These are phyloP conservation scores for Choloepus didactylus DNA, from an alignment of 2,797 vertebrate genomes.

Conservation along the genomic window DNA sequence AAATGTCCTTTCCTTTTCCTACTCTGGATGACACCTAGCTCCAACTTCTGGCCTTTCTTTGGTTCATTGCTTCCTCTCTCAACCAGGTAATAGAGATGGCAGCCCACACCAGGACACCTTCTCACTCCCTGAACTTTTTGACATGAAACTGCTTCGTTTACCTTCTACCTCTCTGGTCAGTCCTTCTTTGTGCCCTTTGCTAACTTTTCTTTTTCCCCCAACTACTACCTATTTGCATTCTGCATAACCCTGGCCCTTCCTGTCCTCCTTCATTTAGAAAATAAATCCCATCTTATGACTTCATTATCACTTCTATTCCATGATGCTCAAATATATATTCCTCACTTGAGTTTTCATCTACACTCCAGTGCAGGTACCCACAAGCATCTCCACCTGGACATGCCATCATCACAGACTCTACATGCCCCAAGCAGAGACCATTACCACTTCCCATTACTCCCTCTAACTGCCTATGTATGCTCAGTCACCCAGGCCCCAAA, in stretches of 20 bases:
- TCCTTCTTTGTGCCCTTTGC: no score
- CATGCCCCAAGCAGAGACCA: neutral
- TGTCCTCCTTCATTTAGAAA: neutral
- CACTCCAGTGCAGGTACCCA: neutral
- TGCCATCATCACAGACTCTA: neutral
- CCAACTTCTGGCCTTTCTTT: neutral
- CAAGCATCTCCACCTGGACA: neutral
- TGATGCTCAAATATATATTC: neutral
- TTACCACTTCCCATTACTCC: neutral
- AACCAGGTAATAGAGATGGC: neutral
- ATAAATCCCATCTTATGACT: neutral
- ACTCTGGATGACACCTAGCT: neutral
- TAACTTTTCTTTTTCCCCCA: neutral
- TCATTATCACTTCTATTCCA: neutral
- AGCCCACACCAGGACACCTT: neutral
- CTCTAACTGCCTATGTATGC: no score
- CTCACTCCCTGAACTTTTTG: accelerated
- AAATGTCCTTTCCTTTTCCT: neutral
- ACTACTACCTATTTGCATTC: accelerated
- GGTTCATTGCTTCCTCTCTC: neutral
- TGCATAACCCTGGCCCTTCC: accelerated
- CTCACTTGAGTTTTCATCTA: neutral
- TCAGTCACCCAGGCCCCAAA: neutral
- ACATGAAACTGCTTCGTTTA: accelerated
- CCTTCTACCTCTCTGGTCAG: neutral